These are phyloP conservation scores for Tetrax tetrax DNA, from an alignment of 2,113 vertebrate species.

Conservation along the genomic window DNA sequence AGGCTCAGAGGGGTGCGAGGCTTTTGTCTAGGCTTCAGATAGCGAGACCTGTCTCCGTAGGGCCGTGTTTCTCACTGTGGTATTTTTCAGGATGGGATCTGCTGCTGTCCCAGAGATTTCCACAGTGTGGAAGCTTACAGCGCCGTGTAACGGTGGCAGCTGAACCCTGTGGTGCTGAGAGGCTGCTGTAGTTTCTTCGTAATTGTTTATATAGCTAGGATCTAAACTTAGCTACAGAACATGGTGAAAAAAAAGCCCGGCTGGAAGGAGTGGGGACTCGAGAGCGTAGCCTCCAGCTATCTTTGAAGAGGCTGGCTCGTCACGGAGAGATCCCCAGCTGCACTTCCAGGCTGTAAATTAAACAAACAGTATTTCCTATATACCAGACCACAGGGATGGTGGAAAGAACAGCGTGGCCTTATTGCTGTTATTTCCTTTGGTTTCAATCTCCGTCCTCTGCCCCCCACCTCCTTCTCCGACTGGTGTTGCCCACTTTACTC, in stretches of 20 bases:
- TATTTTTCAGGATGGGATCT: background rate
- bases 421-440: slow-evolving; percentile 60
- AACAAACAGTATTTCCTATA: slow-evolving; percentile 60
- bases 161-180: background rate
- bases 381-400: slow-evolving; percentile 31
- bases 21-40: background rate
- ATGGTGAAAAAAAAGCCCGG: background rate
- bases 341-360: slow-evolving; percentile 60
- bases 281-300: slow-evolving; percentile 33
- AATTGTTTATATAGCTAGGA: background rate
- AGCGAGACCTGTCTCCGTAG: background rate
- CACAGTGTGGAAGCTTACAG: background rate
- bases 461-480: slow-evolving; percentile 18
- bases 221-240: slow-evolving; percentile 14
- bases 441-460: slow-evolving; percentile 48
- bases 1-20: background rate
- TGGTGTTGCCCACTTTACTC: slow-evolving; percentile 54
- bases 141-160: background rate
- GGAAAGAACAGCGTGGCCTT: slow-evolving; percentile 54
- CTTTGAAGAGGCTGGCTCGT: background rate
- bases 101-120: background rate
- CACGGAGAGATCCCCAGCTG: slow-evolving; percentile 46
- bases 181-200: background rate
- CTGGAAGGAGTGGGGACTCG: background rate
- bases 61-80: accelerated